Base-by-base conservation (phyloP, 2,888 invertebrate genomes). In the Uloborus plumipes region DNA sequence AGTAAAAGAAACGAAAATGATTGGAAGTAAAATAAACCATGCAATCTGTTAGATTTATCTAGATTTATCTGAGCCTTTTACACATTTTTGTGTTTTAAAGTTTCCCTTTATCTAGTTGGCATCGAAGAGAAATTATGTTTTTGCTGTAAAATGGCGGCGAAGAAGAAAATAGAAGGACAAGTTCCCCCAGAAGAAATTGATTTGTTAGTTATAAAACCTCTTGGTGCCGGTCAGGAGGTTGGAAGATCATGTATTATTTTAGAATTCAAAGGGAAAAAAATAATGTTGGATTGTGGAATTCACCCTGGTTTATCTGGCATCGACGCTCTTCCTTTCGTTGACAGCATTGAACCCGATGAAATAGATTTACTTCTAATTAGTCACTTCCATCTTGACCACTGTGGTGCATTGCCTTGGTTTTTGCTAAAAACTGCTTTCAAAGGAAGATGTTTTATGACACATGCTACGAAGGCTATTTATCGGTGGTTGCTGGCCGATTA, bases 391-490 rank as follows among this genome's bases (percentile, higher is more conserved):
- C 91, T 99, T 88, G 99, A 99, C 89, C 99, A 99, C 90, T 96
- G 97, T 87, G 99, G 99, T 1, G 99, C 98, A 0, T 90, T 99
- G 78, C 99, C 99, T 0, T 99, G 98, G 97, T 98, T 99, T 89
- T 91, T 99, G 47, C 94, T 94, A 87, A 99, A 99, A 89, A 99
- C 99, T 0, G 96, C 95, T 73, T 99, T 99, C 89, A 97, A 96
- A 87, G 98, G 99, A 0, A 92, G 98, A 59, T 98, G 98, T 89
- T 99, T 98, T 89, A 99, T 99, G 99, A 99, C 99, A 0, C 99
- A 99, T 89, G 99, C 99, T 0, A 98, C 99, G 0, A 99, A 99
- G 91, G 99, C 99, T 39, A 99, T 99, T 88, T 99, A 99, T 89
- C 92, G 98, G 86, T 99, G 99, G 98, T 92, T 99, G 50, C 91